phyloP scores from a whole-genome alignment of 2,888 invertebrate species.

The Leptopilina drosophilae region DNA sequence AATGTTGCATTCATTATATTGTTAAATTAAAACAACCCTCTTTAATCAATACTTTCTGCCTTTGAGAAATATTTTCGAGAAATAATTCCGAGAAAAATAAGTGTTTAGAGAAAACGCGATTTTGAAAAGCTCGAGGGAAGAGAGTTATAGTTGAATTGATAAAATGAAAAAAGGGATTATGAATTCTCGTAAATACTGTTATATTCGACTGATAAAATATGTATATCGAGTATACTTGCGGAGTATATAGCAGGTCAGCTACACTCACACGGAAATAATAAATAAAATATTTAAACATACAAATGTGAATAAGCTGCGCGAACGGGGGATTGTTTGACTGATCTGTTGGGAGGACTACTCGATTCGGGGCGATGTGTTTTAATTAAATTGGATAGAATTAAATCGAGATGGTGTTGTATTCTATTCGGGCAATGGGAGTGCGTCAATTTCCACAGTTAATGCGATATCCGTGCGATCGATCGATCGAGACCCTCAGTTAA shows the following conservation, averaged over 20 bases:
- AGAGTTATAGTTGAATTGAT: background rate
- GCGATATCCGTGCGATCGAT: conserved; percentile 52
- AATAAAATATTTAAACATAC: conserved; percentile 25
- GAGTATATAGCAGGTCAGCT: background rate
- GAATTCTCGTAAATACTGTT: conserved; percentile 24
- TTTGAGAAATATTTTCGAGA: background rate
- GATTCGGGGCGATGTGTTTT: conserved; percentile 13
- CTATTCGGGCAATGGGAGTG: conserved; percentile 50
- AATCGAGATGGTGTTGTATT: conserved; percentile 49
- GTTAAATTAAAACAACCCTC: too few species aligned
- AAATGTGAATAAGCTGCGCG: conserved; percentile 14
- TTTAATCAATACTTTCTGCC: background rate
- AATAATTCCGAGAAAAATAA: background rate
- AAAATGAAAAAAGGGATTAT: background rate
- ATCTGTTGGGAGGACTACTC: conserved; percentile 7
- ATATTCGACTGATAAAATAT: background rate
- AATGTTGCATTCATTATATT: too few species aligned
- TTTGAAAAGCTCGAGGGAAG: background rate
- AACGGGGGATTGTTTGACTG: conserved; percentile 1
- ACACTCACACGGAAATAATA: conserved; percentile 1
- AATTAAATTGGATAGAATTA: conserved; percentile 49
- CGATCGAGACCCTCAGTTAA: conserved; percentile 40
- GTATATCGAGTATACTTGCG: background rate
- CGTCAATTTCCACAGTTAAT: conserved; percentile 56
- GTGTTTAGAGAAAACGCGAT: background rate